Base-by-base conservation (phyloP, 1,140 invertebrate genomes). In the Hycleus cichorii region DNA sequence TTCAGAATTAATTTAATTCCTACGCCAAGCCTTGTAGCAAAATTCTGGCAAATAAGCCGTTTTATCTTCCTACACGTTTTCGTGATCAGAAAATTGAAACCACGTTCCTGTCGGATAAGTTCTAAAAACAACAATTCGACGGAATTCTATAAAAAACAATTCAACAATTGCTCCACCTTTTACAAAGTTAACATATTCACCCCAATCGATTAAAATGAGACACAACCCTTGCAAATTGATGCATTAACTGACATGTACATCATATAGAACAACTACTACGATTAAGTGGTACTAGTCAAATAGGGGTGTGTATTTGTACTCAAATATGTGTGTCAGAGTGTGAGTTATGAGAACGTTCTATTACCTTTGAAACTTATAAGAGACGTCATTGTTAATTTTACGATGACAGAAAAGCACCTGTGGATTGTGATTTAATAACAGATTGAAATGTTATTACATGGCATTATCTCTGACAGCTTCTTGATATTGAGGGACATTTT, bases 401-500 rank as follows among this genome's bases (percentile, higher is more conserved):
- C 24, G 38, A 32, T 32, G 32, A 7, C 32, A 32, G 38, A 11
- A 44, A 26, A 46, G 51, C 58, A 59, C 58, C 58, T 59, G 58
- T 59, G 58, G 58, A 59, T 54, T 50, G 51, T 59, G 58, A 59
- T 59, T 59, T 55, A 59, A 59, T 59, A 59, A 54, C 58, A 59
- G 58, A 59, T 59, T 59, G 58, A 53, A 55, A 55, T 53, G 58
- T 55, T 53, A 59, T 59, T 59, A 59, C 51, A 50, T 27, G 51
- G 51, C 43, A 59, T 59, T 59, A 59, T 53, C 53, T 59, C 47
- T 53, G 58, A 59, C 58, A 59, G 58, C 24, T 43, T 39, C 51
- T 59, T 59, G 58, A 59, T 59, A 59, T 39, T 32, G 32, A 51
- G 58, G 51, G 48, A 46, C 48, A 51, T 42, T 59, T 59, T 59